Conservation (phyloP, 2,797 vertebrate genomes). For the Peromyscus aztecus region DNA sequence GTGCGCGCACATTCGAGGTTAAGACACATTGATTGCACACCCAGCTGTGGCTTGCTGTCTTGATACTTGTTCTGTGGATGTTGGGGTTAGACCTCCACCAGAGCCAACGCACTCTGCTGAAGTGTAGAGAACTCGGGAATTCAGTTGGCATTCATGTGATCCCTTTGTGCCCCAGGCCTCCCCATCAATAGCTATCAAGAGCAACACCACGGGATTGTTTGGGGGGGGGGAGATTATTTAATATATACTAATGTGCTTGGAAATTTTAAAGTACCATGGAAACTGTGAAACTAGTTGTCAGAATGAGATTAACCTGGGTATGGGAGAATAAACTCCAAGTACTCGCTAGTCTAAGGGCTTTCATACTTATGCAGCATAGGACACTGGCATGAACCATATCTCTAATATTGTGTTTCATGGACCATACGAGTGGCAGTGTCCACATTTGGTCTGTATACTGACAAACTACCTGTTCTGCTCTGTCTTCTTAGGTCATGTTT, state of each 20-base stretch:
- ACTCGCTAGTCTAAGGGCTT: background rate
- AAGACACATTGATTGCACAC: background rate
- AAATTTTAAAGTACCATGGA: conserved; percentile 10
- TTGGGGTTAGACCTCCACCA: background rate
- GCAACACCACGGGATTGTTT: background rate
- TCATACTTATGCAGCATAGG: background rate
- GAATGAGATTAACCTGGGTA: background rate
- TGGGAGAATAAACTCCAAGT: conserved; percentile 40
- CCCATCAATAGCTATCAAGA: background rate
- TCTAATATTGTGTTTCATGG: conserved; percentile 21
- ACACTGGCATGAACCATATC: background rate
- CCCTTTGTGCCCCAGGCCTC: background rate
- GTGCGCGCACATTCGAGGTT: background rate
- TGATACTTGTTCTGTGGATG: background rate
- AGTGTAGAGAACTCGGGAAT: conserved; percentile 2
- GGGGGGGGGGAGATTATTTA: background rate
- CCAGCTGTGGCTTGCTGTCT: background rate
- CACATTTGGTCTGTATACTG: background rate
- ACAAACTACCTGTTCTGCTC: background rate
- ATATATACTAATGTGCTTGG: background rate
- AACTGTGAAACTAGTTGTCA: background rate
- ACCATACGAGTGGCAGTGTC: background rate
- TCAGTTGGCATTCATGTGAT: background rate
- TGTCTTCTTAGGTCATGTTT: conserved; percentile 19
- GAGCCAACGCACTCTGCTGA: background rate